Percentiles rank a stretch among this genome's conserved stretches.
Evolutionary conservation across 2,888 invertebrate species (phyloP).

Genomic region (Drosophila paracracens): DNA sequence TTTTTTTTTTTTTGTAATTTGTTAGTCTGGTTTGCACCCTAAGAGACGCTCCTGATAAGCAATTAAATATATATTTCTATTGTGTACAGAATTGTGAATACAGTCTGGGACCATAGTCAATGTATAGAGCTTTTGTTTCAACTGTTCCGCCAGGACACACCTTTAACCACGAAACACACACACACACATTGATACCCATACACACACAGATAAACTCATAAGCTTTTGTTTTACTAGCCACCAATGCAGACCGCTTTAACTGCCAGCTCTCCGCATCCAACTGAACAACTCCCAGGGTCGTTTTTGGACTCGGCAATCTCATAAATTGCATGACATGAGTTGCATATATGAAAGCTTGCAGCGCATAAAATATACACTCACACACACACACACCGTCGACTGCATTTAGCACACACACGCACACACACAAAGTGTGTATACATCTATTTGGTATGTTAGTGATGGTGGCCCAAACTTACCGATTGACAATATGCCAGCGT

Average conservation of each 20-base stretch:
- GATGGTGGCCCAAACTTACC: conserved; percentile 73
- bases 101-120: conserved; percentile 51
- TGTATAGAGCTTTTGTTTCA: conserved; percentile 32
- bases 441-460: conserved; percentile 9
- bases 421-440: neutral
- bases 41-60: conserved; percentile 41
- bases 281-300: conserved; percentile 36
- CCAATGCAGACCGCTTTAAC: conserved; percentile 50
- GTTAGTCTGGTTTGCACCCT: conserved; percentile 13
- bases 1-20: conserved; percentile 3
- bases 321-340: conserved; percentile 80
- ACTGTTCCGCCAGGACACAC: conserved; percentile 39
- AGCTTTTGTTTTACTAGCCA: conserved; percentile 76
- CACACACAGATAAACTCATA: conserved; percentile 48
- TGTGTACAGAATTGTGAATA: conserved; percentile 47
- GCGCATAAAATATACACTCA: conserved; percentile 60
- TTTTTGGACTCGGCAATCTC: conserved; percentile 72
- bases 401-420: conserved; percentile 38
- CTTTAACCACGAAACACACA: conserved; percentile 25
- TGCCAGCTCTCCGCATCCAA: conserved; percentile 11
- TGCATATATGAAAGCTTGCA: conserved; percentile 61
- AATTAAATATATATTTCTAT: conserved; percentile 60
- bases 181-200: conserved; percentile 8
- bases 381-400: conserved; percentile 20
- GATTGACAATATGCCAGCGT: conserved; percentile 89